Conservation (phyloP, 2,113 vertebrate species). For the Amphiprion ocellaris region DNA sequence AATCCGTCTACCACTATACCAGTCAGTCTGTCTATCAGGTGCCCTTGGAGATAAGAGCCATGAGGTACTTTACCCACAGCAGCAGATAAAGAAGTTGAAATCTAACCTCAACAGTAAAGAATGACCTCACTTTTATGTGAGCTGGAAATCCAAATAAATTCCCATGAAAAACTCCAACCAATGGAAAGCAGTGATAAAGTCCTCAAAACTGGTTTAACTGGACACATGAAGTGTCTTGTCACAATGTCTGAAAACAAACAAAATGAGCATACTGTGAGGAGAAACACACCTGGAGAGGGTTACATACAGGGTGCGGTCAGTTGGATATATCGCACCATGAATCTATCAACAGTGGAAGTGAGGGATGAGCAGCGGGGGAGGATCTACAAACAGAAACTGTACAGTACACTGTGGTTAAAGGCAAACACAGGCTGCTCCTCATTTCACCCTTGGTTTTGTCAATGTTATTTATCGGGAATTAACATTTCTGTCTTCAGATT, state of each 20-base stretch:
- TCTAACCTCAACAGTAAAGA: background rate
- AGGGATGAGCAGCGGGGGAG: background rate
- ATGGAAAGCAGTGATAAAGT: background rate
- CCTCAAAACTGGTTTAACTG: constrained; percentile 8
- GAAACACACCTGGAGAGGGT: constrained; percentile 1
- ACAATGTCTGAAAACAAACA: background rate
- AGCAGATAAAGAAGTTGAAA: constrained; percentile 19
- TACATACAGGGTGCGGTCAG: background rate
- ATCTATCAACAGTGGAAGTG: background rate
- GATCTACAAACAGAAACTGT: constrained; percentile 38
- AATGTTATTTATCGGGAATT: constrained; percentile 5
- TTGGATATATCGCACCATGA: background rate
- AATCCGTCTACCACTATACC: background rate
- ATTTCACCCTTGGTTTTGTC: background rate
- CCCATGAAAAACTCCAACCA: background rate
- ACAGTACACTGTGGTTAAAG: background rate
- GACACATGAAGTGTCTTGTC: background rate
- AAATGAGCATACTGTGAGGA: background rate
- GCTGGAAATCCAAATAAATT: constrained; percentile 1
- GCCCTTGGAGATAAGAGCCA: constrained; percentile 38
- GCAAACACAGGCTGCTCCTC: background rate
- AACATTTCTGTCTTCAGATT: constrained; percentile 12
- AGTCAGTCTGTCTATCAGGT: constrained; percentile 21
- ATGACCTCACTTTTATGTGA: background rate
- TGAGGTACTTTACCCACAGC: constrained; percentile 5